Conservation (phyloP, 2,113 vertebrate genomes). For the Climacteris rufus region DNA sequence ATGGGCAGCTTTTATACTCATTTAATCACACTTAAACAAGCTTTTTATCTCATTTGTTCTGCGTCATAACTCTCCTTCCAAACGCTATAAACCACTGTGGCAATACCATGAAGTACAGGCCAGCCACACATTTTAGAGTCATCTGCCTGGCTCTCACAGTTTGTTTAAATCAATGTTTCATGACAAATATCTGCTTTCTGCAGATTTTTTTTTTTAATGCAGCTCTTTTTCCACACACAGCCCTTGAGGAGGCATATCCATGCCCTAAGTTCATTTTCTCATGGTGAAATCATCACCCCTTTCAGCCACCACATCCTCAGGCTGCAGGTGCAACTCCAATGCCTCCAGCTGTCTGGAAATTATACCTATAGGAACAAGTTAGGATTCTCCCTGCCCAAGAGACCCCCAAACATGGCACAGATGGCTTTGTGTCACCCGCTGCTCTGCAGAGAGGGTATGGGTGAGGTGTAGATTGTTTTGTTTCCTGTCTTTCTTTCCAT, state of each 20-base stretch:
- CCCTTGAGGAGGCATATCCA: neutral
- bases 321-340: neutral
- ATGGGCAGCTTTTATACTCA: constrained; percentile 25
- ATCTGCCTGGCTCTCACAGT: neutral
- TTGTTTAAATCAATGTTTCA: neutral
- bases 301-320: neutral
- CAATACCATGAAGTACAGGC: neutral
- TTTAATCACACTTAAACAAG: constrained; percentile 39
- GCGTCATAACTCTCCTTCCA: constrained; percentile 32
- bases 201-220: neutral
- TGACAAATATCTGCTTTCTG: neutral
- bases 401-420: neutral
- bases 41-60: constrained; percentile 59
- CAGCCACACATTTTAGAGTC: neutral
- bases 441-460: neutral
- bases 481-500: neutral
- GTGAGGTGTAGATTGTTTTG: neutral
- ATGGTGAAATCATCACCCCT: neutral
- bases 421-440: neutral
- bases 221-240: neutral
- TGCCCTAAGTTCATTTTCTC: neutral
- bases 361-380: neutral
- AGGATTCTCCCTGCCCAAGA: neutral
- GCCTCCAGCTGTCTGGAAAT: neutral
- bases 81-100: constrained; percentile 21